These are phyloP conservation scores for Osedax frankpressi DNA, from an alignment of 2,888 invertebrate genomes.

Conservation along the genomic window DNA sequence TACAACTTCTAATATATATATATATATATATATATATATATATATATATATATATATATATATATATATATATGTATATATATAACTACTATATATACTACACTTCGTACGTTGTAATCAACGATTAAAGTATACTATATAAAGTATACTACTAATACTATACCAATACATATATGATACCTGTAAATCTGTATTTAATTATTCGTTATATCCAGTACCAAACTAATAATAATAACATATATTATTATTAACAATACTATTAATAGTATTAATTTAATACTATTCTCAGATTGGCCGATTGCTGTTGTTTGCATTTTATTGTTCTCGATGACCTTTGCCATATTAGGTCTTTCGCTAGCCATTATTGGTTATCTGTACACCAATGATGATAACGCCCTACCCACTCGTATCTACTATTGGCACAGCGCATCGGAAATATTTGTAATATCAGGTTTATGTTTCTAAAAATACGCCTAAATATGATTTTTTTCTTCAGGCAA, in stretches of 20 bases:
- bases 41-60: too few relatives aligned
- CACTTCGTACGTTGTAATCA: too few relatives aligned
- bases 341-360: background rate
- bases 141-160: too few relatives aligned
- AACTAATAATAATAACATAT: background rate
- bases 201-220: constrained; percentile 52
- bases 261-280: too few relatives aligned
- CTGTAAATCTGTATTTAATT: constrained; percentile 48
- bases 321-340: background rate
- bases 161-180: too few relatives aligned
- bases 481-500: too few relatives aligned
- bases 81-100: too few relatives aligned
- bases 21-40: too few relatives aligned
- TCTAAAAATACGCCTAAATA: too few relatives aligned
- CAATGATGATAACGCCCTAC: background rate
- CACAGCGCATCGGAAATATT: background rate
- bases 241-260: background rate
- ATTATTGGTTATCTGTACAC: background rate
- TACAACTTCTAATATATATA: too few relatives aligned
- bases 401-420: background rate
- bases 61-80: too few relatives aligned
- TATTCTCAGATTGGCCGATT: background rate
- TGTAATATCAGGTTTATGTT: background rate
- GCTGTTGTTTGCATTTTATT: background rate
- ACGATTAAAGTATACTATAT: too few relatives aligned